A percentile compares a stretch with the other conserved stretches of the same genome.
Conservation (phyloP, 2,797 vertebrate genomes). For the Borostomias antarcticus region DNA sequence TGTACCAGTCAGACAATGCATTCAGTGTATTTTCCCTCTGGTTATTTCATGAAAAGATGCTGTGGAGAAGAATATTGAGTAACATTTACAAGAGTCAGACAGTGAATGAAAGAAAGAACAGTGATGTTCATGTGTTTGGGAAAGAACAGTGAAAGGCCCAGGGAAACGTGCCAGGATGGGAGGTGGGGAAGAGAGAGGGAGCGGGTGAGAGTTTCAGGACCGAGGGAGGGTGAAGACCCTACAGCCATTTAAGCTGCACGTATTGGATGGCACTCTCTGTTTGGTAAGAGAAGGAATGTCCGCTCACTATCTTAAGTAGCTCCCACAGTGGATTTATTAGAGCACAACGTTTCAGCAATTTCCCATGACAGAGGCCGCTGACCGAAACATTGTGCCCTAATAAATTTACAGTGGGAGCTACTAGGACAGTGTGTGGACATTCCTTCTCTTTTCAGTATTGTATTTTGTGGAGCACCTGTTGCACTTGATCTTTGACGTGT, state of each 20-base stretch:
- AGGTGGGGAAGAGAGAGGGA: background rate
- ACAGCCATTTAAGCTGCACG: background rate
- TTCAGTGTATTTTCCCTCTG: background rate
- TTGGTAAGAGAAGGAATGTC: background rate
- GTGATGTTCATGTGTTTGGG: constrained; percentile 1
- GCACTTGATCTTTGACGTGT: no score
- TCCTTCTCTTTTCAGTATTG: no score
- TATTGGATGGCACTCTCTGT: background rate
- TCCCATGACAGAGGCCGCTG: no score
- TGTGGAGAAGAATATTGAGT: background rate
- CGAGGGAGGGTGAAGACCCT: background rate
- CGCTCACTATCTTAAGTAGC: no score
- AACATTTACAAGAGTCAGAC: constrained; percentile 2
- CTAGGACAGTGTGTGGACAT: no score
- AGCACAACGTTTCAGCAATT: no score
- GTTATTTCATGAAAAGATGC: background rate
- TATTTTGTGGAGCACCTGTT: no score
- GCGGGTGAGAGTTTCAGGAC: background rate
- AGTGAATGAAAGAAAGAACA: constrained; percentile 1
- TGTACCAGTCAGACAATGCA: background rate
- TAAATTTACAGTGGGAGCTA: no score
- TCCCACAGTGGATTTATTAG: no score
- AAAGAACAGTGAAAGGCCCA: background rate
- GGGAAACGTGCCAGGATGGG: background rate
- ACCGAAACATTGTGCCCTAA: no score